phyloP scores from a whole-genome alignment of 1,140 invertebrate species.

The Ganaspis sp. region DNA sequence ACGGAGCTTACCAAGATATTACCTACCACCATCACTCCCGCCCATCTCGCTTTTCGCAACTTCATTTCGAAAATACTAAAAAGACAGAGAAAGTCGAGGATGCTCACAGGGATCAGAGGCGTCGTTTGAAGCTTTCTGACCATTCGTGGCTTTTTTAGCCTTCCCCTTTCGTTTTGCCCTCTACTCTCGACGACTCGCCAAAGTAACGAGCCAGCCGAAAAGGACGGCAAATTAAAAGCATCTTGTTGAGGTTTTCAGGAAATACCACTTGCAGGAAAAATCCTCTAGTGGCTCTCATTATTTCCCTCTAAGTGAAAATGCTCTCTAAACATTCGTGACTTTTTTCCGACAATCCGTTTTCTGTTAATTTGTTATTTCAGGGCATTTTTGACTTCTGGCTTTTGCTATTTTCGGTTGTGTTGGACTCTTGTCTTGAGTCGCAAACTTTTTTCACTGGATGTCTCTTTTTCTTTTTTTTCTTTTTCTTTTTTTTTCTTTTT shows the following conservation, averaged over 20 bases:
- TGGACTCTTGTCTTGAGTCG: too few species aligned
- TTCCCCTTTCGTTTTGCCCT: neutral
- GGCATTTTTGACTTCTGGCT: slow-evolving; percentile 6
- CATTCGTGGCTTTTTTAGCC: slow-evolving; percentile 5
- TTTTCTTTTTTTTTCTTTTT: too few species aligned
- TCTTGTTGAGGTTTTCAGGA: slow-evolving; percentile 24
- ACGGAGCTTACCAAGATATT: slow-evolving; percentile 76
- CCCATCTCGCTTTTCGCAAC: slow-evolving; percentile 68
- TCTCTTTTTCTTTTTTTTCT: too few species aligned
- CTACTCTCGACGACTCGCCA: neutral
- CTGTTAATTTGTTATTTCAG: slow-evolving; percentile 40
- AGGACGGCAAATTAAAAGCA: neutral
- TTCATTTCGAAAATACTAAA: slow-evolving; percentile 72
- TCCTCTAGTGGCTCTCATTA: slow-evolving; percentile 10
- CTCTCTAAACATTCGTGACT: slow-evolving; percentile 26
- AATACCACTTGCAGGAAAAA: neutral
- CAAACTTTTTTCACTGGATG: too few species aligned
- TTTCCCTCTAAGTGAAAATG: neutral
- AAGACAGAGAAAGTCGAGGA: slow-evolving; percentile 62
- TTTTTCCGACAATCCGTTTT: slow-evolving; percentile 10
- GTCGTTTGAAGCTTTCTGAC: slow-evolving; percentile 53
- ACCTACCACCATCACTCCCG: slow-evolving; percentile 61
- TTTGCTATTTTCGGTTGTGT: too few species aligned
- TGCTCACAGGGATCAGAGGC: slow-evolving; percentile 56
- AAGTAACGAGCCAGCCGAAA: slow-evolving; percentile 5